Conservation (phyloP, 2,113 vertebrate genomes). For the Micromys minutus region DNA sequence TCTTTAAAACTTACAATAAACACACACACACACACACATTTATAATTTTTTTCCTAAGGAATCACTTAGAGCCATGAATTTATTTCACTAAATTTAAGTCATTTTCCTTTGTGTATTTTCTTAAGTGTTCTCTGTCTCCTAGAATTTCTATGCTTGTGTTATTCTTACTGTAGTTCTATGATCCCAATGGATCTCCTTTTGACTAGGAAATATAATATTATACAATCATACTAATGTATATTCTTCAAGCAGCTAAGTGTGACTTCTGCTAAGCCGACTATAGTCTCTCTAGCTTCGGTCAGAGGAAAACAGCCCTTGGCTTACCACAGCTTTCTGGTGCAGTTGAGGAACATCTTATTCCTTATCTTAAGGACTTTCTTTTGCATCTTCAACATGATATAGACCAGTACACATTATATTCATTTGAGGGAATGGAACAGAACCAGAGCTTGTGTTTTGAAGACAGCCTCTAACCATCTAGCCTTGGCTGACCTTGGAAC, state of each 20-base stretch:
- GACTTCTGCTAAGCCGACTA: accelerated
- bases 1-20: conserved; percentile 8
- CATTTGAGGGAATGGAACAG: background rate
- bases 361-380: background rate
- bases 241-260: background rate
- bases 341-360: too few relatives aligned
- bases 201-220: background rate
- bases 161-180: background rate
- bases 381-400: too few relatives aligned
- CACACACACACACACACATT: too few relatives aligned
- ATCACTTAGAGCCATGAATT: background rate
- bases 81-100: background rate
- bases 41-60: background rate
- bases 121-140: background rate
- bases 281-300: background rate
- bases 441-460: background rate
- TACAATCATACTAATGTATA: background rate
- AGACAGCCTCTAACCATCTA: background rate
- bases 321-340: background rate
- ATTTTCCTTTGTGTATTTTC: background rate
- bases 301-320: too few relatives aligned
- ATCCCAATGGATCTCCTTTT: background rate
- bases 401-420: too few relatives aligned
- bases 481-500: background rate
- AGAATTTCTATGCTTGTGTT: background rate